Conservation (phyloP, 2,888 invertebrate species). For the Yponomeuta cagnagella region DNA sequence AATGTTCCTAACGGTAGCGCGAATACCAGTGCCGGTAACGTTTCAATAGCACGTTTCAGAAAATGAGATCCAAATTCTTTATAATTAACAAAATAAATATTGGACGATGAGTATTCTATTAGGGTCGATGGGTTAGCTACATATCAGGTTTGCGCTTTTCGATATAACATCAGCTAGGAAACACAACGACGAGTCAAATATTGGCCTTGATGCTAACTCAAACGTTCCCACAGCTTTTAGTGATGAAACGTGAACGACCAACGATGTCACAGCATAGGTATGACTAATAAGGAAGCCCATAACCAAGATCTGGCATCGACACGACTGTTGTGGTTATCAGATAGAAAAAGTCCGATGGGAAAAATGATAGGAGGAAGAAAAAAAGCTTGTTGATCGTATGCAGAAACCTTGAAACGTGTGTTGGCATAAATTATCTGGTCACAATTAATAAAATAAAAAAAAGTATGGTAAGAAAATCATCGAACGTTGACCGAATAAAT, state of each 20-base stretch:
- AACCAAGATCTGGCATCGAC: slow-evolving; percentile 8
- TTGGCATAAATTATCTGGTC: neutral
- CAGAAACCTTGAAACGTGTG: slow-evolving; percentile 24
- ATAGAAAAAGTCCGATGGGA: slow-evolving; percentile 24
- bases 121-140: neutral
- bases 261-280: slow-evolving; percentile 7
- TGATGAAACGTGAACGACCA: slow-evolving; percentile 5
- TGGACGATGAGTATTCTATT: neutral
- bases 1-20: neutral
- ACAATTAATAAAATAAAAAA: neutral
- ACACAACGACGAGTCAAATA: neutral
- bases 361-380: slow-evolving; percentile 19
- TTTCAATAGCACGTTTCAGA: neutral
- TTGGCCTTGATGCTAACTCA: neutral
- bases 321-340: slow-evolving; percentile 26
- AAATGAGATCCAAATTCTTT: neutral
- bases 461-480: neutral
- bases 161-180: neutral
- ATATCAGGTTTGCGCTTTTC: neutral
- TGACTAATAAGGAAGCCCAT: slow-evolving; percentile 13
- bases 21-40: neutral
- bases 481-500: slow-evolving; percentile 5
- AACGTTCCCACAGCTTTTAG: neutral
- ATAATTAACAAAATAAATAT: neutral
- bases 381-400: slow-evolving; percentile 28